A percentile compares a stretch with the other conserved stretches of the same genome.
Evolutionary conservation across 2,797 vertebrate genomes (phyloP).

Genomic region (Phoeniculus purpureus): DNA sequence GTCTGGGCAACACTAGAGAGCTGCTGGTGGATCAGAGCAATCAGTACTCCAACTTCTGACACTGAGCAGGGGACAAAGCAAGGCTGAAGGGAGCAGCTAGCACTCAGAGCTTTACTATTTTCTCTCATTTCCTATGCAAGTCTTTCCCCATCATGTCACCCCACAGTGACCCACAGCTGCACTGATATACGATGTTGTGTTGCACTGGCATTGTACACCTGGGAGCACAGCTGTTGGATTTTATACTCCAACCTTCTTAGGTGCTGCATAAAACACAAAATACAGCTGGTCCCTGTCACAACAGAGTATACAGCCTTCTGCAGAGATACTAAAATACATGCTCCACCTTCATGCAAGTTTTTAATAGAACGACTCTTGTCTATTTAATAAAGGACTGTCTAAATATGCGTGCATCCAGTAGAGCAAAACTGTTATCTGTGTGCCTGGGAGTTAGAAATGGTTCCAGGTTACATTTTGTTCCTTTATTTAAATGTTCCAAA

Average conservation of each 20-base stretch:
- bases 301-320: not conserved
- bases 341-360: not conserved
- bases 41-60: not conserved
- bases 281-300: not conserved
- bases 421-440: not conserved
- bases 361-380: not conserved
- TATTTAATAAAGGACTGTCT: conserved; percentile 6
- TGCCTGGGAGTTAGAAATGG: not conserved
- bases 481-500: conserved; percentile 9
- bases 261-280: conserved; percentile 21
- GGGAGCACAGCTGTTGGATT: not conserved
- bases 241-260: conserved; percentile 1
- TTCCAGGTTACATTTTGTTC: conserved; percentile 5
- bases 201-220: not conserved
- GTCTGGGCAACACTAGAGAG: not conserved
- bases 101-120: conserved; percentile 3
- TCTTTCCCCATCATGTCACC: not conserved
- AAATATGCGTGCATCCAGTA: not conserved
- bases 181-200: not conserved
- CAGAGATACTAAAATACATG: not conserved
- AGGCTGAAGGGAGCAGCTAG: not conserved
- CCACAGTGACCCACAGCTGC: conserved; percentile 43
- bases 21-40: not conserved
- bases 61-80: not conserved
- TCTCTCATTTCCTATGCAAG: conserved; percentile 30